These are phyloP conservation scores for Odocoileus hemionus DNA, from an alignment of 2,113 vertebrate species.

Conservation along the genomic window DNA sequence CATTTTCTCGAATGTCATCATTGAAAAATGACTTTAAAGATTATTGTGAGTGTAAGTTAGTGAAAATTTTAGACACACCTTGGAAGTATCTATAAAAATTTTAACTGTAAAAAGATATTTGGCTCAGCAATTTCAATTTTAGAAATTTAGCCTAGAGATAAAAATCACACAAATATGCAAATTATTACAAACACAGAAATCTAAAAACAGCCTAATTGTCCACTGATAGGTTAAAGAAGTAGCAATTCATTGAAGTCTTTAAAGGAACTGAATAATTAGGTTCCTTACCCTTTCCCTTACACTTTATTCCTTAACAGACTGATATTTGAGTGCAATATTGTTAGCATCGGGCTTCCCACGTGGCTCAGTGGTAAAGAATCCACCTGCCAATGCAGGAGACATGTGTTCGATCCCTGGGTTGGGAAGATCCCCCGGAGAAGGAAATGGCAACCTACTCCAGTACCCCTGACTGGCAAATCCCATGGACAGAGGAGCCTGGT, in stretches of 20 bases:
- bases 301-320: background rate
- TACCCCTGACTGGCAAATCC: background rate
- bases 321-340: background rate
- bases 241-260: background rate
- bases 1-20: background rate
- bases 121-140: background rate
- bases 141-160: background rate
- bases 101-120: background rate
- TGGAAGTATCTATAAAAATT: background rate
- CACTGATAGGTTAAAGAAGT: background rate
- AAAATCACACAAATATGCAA: background rate
- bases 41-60: background rate
- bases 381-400: background rate
- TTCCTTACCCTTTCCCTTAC: background rate
- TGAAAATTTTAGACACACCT: background rate
- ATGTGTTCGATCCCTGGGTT: background rate
- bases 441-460: background rate
- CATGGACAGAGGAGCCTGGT: background rate
- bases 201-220: background rate
- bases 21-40: background rate
- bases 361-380: background rate
- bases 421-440: background rate
- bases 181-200: background rate
- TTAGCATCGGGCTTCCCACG: background rate
- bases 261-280: background rate